These are phyloP conservation scores for Frankliniella intonsa DNA, from an alignment of 2,888 invertebrate species.

Conservation along the genomic window DNA sequence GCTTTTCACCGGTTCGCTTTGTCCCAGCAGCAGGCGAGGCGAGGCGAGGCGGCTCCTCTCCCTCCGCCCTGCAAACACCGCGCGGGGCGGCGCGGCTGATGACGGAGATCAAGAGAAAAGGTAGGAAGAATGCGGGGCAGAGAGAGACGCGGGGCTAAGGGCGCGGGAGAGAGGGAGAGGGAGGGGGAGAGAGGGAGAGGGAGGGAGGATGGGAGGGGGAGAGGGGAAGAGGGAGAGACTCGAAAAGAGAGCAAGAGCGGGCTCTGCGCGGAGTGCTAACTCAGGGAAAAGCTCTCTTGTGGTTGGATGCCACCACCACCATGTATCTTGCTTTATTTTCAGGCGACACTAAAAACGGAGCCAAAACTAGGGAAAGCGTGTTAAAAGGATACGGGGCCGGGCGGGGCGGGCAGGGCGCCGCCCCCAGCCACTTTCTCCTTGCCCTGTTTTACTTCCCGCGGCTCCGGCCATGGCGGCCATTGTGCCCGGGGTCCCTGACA, in stretches of 20 bases:
- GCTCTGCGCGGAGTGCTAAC: neutral
- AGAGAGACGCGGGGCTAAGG: too few relatives aligned
- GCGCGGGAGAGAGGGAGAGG: neutral
- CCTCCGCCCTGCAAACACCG: too few relatives aligned
- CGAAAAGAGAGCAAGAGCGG: neutral
- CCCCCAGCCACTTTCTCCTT: neutral
- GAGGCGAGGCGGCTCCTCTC: too few relatives aligned
- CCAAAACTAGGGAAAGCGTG: neutral
- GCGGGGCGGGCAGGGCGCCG: neutral
- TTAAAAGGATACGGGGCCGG: neutral
- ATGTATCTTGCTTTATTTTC: slow-evolving; percentile 27
- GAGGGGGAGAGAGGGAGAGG: neutral
- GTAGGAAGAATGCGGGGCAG: too few relatives aligned
- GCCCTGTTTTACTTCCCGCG: too few relatives aligned
- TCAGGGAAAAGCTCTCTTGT: neutral
- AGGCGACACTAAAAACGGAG: slow-evolving; percentile 20
- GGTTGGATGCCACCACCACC: neutral
- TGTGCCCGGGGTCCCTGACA: too few relatives aligned
- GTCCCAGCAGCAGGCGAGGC: too few relatives aligned
- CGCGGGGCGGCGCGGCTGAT: too few relatives aligned
- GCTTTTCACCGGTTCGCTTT: too few relatives aligned
- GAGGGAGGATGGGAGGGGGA: neutral
- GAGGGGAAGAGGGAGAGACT: neutral
- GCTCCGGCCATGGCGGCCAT: too few relatives aligned
- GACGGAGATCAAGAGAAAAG: too few relatives aligned